Percentiles rank a stretch among this genome's conserved stretches.
Evolutionary conservation across 1,140 invertebrate genomes (phyloP).

Genomic region (Rhagoletis pomonella): DNA sequence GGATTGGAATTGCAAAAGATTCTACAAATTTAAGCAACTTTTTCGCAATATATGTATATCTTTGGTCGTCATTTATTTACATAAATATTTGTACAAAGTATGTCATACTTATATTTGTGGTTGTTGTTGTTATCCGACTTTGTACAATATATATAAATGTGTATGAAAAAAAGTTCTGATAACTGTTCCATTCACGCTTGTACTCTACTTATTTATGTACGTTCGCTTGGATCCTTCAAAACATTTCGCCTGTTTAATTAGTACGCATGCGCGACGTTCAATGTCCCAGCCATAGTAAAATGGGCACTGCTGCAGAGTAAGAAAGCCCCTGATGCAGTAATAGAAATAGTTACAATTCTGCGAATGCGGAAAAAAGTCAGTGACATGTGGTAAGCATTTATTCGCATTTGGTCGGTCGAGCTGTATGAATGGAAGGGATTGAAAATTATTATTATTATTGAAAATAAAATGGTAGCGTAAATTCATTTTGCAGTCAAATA

Average conservation of each 20-base stretch:
- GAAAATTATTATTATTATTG: background rate
- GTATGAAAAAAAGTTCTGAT: no score
- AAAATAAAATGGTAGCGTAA: no score
- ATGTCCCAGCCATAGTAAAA: slow-evolving; percentile 72
- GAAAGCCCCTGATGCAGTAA: slow-evolving; percentile 70
- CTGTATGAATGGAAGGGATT: slow-evolving; percentile 54
- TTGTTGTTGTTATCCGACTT: no score
- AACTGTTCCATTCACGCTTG: no score
- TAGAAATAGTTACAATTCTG: slow-evolving; percentile 72
- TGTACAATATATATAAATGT: no score
- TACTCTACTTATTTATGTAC: background rate
- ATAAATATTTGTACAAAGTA: no score
- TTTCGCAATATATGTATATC: no score
- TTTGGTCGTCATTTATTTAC: no score
- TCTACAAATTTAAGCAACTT: no score
- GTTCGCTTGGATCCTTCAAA: slow-evolving; percentile 56
- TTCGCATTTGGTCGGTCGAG: slow-evolving; percentile 61
- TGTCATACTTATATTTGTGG: no score
- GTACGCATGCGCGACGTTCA: slow-evolving; percentile 67
- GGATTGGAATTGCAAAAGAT: no score
- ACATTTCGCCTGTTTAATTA: slow-evolving; percentile 68
- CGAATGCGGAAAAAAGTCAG: slow-evolving; percentile 70
- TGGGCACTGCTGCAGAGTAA: slow-evolving; percentile 71
- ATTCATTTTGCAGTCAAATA: no score
- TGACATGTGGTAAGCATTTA: slow-evolving; percentile 68